phyloP scores from a whole-genome alignment of 2,113 vertebrate species.

The Aspidoscelis tigris region DNA sequence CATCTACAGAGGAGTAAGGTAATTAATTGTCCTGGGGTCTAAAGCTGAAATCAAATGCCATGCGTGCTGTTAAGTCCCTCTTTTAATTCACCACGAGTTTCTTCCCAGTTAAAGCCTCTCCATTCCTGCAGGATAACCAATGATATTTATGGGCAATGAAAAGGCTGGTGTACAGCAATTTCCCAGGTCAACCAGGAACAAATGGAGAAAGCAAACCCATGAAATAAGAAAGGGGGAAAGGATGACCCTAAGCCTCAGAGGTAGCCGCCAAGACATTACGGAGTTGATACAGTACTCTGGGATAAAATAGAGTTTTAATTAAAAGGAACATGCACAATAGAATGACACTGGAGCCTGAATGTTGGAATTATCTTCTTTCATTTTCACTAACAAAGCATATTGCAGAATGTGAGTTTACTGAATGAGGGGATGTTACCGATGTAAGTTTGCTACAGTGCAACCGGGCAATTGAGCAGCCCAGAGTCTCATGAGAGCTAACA shows the following conservation, averaged over 20 bases:
- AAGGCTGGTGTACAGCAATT: conserved; percentile 68
- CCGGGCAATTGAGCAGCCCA: background rate
- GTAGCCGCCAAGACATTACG: conserved; percentile 44
- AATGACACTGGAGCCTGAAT: conserved; percentile 18
- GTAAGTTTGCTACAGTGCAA: conserved; percentile 13
- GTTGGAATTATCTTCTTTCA: conserved; percentile 25
- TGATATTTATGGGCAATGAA: conserved; percentile 60
- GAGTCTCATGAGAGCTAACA: background rate
- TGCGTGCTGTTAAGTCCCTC: conserved; percentile 46
- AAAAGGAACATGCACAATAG: conserved; percentile 50
- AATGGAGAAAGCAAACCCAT: conserved; percentile 66
- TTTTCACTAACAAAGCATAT: conserved; percentile 24
- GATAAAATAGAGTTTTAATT: conserved; percentile 58
- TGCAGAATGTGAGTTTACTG: background rate
- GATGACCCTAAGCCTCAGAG: conserved; percentile 57
- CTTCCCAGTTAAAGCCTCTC: conserved; percentile 48
- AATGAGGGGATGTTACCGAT: conserved; percentile 14
- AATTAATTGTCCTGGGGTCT: background rate
- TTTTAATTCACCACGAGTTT: conserved; percentile 55
- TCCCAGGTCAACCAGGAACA: conserved; percentile 69
- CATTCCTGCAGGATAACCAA: conserved; percentile 31
- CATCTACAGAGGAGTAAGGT: too few species aligned
- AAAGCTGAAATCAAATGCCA: background rate
- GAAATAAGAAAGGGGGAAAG: conserved; percentile 67
- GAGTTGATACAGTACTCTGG: background rate